Percentiles rank a stretch among this genome's conserved stretches.
Evolutionary conservation across 1,140 invertebrate genomes (phyloP).

Genomic region (Macrobrachium rosenbergii): DNA sequence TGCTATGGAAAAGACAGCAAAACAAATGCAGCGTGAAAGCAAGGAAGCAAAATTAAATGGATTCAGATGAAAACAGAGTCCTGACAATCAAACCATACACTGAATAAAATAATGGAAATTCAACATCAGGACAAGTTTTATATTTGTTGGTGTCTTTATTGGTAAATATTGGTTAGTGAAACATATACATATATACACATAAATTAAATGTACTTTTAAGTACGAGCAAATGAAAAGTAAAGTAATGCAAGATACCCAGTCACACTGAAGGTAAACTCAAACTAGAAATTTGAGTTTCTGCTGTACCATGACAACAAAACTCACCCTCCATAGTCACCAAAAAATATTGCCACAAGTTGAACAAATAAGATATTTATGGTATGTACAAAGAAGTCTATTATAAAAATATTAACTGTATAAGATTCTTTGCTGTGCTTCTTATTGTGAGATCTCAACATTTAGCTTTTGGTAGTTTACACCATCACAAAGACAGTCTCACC

Average conservation of each 20-base stretch:
- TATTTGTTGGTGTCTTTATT: too few relatives aligned
- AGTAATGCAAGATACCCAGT: conserved; percentile 38
- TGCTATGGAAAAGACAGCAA: too few relatives aligned
- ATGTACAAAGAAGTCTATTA: conserved; percentile 53
- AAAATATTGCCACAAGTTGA: conserved; percentile 56
- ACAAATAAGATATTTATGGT: conserved; percentile 39
- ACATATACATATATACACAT: too few relatives aligned
- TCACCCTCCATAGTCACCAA: conserved; percentile 36
- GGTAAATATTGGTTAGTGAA: too few relatives aligned
- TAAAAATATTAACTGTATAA: conserved; percentile 59
- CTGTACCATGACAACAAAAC: conserved; percentile 26
- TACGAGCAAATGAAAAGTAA: neutral
- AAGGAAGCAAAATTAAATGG: too few relatives aligned
- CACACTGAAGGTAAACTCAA: conserved; percentile 11
- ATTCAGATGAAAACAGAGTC: too few relatives aligned
- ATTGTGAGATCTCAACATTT: conserved; percentile 52
- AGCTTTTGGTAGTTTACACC: conserved; percentile 39
- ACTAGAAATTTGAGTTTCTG: conserved; percentile 14
- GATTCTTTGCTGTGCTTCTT: conserved; percentile 57
- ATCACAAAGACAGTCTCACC: conserved; percentile 14
- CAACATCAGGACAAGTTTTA: too few relatives aligned
- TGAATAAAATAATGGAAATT: too few relatives aligned
- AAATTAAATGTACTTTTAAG: too few relatives aligned
- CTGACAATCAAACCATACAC: too few relatives aligned
- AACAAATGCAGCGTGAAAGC: too few relatives aligned